Base-by-base conservation (phyloP, 2,797 vertebrate species). In the Aplochiton taeniatus region DNA sequence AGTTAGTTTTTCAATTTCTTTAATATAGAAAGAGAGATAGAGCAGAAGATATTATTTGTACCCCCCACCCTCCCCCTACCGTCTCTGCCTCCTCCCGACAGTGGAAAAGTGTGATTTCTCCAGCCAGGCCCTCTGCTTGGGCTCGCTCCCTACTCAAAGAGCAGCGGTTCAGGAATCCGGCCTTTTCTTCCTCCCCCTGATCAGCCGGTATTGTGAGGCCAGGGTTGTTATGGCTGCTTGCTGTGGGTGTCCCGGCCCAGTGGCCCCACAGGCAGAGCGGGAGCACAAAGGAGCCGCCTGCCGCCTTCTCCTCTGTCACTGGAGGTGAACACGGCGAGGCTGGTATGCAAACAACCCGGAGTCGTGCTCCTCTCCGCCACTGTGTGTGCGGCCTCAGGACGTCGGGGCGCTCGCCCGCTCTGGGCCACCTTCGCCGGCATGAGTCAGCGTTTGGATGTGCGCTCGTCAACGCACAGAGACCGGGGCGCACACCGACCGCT, bases 221-320 rank as follows among this genome's bases (percentile, higher is more conserved):
- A 65, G 56, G 66, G 61, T 84, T 88, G 85, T 89, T 90, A 86
- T 88, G 86, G 74, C 87, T 89, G 74, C 70, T 79, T 80, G 75
- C 83, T 86, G 81, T 88, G 43, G 50, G 19, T 56, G 51, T 55
- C 16, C 44, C 68, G 84, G 78, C 71, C 74, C 81, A 65, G 65
- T 72, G 61, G 65, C 65, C 80, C 81, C 83, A 73, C n/a, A 9
- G 44, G 8, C 11, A 46, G 58, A 59, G 58, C 6, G 14, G 16
- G 14, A 60, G 46, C 66, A 74, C 52, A 69, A 58, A 59, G 65
- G 69, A 65, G n/a, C n/a, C 49, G 57, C 44, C 63, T 80, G 41
- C 43, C 69, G 64, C 73, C 76, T 64, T 54, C 53, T n/a, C 46
- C 64, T 41, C 11, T 56, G 61, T 59, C 49, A 64, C 31, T 31